Percentiles rank a stretch among this genome's conserved stretches.
These are phyloP conservation scores for Formica selysi DNA, from an alignment of 1,140 invertebrate genomes.

Conservation along the genomic window DNA sequence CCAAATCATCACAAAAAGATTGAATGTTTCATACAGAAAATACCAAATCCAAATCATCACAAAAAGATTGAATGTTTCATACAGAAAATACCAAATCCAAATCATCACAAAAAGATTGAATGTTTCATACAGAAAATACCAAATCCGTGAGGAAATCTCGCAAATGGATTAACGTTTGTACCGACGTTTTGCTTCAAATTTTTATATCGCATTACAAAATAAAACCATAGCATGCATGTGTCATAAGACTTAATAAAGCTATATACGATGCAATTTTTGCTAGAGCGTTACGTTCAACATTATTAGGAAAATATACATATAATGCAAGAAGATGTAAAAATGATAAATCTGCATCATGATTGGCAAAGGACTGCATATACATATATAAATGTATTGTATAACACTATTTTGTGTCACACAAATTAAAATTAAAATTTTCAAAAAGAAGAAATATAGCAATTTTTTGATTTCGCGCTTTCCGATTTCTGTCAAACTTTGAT, in stretches of 20 bases:
- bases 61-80: conserved; percentile 33
- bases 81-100: too few species aligned
- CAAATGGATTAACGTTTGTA: conserved; percentile 17
- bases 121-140: conserved; percentile 50
- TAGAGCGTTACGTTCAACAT: neutral
- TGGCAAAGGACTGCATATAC: neutral
- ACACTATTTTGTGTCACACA: neutral
- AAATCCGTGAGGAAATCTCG: neutral
- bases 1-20: too few species aligned
- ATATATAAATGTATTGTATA: too few species aligned
- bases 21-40: too few species aligned
- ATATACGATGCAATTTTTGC: neutral
- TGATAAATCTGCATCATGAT: neutral
- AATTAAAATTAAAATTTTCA: neutral
- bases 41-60: conserved; percentile 26
- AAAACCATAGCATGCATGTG: neutral
- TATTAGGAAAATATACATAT: neutral
- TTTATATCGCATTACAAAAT: neutral
- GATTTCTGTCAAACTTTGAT: conserved; percentile 10
- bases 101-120: conserved; percentile 33
- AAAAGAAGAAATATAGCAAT: neutral
- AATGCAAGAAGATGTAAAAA: neutral
- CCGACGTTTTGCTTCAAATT: neutral
- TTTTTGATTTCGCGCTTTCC: neutral
- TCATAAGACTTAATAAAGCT: conserved; percentile 8